Percentiles rank a stretch among this genome's conserved stretches.
These are phyloP conservation scores for Heliconius melpomene DNA, from an alignment of 1,140 invertebrate genomes.

Conservation along the genomic window DNA sequence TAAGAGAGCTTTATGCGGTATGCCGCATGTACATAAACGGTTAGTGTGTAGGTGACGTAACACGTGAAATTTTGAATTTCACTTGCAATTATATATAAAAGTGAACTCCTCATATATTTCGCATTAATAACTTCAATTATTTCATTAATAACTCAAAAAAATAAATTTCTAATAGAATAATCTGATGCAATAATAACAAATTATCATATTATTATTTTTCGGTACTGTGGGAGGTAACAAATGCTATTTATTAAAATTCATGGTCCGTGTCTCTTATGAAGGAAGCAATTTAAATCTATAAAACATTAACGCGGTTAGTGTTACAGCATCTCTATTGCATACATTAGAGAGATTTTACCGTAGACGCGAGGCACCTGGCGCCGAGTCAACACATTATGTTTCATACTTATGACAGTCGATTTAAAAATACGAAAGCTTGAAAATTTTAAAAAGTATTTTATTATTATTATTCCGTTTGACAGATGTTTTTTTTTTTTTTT, in stretches of 20 bases:
- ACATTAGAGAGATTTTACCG: conserved; percentile 11
- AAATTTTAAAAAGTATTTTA: neutral
- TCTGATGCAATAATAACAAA: neutral
- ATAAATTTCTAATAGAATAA: neutral
- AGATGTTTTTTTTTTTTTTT: neutral
- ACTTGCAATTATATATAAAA: conserved; percentile 39
- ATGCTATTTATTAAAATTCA: conserved; percentile 4
- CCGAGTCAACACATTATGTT: conserved; percentile 16
- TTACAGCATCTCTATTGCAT: conserved; percentile 12
- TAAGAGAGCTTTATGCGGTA: conserved; percentile 79
- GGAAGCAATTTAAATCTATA: conserved; percentile 7
- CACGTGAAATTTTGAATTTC: conserved; percentile 77
- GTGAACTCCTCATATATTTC: conserved; percentile 37
- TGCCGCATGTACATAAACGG: conserved; percentile 66
- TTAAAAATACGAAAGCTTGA: conserved; percentile 5
- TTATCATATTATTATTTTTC: neutral
- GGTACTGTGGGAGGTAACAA: neutral
- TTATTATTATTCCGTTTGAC: neutral
- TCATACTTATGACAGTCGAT: conserved; percentile 9
- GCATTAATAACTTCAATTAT: conserved; percentile 8
- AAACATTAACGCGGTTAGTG: neutral
- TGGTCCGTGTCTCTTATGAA: neutral
- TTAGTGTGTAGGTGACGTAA: conserved; percentile 58
- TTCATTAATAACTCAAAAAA: neutral
- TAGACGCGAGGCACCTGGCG: neutral